Base-by-base conservation (phyloP, 2,888 invertebrate species). In the Trissolcus brochymenae region DNA sequence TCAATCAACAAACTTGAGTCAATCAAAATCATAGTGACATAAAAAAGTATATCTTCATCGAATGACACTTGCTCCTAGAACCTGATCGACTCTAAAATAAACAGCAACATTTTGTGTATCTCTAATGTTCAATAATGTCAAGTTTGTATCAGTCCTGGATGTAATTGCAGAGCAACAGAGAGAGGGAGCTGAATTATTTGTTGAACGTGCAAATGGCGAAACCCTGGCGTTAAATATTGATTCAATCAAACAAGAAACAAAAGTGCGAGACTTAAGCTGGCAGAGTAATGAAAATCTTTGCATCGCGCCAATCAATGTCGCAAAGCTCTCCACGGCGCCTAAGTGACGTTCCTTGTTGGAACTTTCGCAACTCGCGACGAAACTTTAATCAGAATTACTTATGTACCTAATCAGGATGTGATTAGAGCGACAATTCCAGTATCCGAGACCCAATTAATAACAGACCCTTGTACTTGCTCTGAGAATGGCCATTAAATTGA, bases 371-470 rank as follows among this genome's bases (percentile, higher is more conserved):
- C 64, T 72, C 59, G 53, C 46, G 73, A 60, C 43, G 50, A 59
- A 65, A 73, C 55, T 65, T 73, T 66, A 73, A 73, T 73, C 73
- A 66, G 59, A 55, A 60, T 59, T 73, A 73, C 66, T 66, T 73
- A 73, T 66, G 60, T 60, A 66, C 55, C 73, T 73, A 73, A 73
- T 73, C 65, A 73, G 60, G 59, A 66, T 65, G 55, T 66, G 73
- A 73, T 73, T 73, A 73, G 65, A 40, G 60, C 21, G 57, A 71
- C 71, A 66, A 73, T 73, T 73, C 60, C 59, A 66, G 53, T 73
- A 55, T 40, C 60, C 13, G 16, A 43, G 25, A 16, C 54, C 49
- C 60, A 73, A 73, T 73, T 73, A 73, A 73, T 73, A 73, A 60
- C 55, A 49, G 16, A 70, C 46, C 46, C 46, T 46, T 46, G 46